Evolutionary conservation across 2,888 invertebrate genomes (phyloP).

Genomic region (Coelopa pilipes): DNA sequence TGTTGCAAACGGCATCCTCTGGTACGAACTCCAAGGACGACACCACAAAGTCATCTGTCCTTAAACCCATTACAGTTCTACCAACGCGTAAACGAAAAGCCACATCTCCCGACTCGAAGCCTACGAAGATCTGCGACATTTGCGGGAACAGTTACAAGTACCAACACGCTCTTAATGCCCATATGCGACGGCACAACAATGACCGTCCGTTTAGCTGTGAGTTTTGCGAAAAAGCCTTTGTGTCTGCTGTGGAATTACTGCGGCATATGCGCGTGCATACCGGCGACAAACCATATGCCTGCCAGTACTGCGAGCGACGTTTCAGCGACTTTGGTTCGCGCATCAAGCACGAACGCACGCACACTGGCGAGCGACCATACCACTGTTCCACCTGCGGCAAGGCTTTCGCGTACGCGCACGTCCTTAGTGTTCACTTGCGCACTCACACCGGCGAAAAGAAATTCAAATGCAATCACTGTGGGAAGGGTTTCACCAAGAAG

Average conservation of each 20-base stretch:
- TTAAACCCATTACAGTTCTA: constrained; percentile 10
- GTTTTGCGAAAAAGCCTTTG: constrained; percentile 65
- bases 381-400: constrained; percentile 61
- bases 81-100: constrained; percentile 38
- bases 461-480: constrained; percentile 61
- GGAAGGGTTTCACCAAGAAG: constrained; percentile 65
- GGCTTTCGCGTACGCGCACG: constrained; percentile 65
- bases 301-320: constrained; percentile 62
- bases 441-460: constrained; percentile 66
- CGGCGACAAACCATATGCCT: constrained; percentile 65
- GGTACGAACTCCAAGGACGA: background rate
- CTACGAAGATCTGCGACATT: constrained; percentile 64
- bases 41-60: background rate
- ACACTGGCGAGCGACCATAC: constrained; percentile 65
- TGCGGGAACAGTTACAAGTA: constrained; percentile 66
- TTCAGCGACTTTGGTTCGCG: constrained; percentile 67
- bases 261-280: constrained; percentile 67
- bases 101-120: constrained; percentile 43
- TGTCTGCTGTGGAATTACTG: constrained; percentile 64
- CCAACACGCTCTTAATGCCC: constrained; percentile 64
- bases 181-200: constrained; percentile 65
- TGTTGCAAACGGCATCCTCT: background rate
- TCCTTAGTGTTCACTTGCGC: constrained; percentile 61
- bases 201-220: constrained; percentile 63
- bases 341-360: constrained; percentile 66